phyloP scores from a whole-genome alignment of 1,140 invertebrate species.

The Chironomus tepperi region DNA sequence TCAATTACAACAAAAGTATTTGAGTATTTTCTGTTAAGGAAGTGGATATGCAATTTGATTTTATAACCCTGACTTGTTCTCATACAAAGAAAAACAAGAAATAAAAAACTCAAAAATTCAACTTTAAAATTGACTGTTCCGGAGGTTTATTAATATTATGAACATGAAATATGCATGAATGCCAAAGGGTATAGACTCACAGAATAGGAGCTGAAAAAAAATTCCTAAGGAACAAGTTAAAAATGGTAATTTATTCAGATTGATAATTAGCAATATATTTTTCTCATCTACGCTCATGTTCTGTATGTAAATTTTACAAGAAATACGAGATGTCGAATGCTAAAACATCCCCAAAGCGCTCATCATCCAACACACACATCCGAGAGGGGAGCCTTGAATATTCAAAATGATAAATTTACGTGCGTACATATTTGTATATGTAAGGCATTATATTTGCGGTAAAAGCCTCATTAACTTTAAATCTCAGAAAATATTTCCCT shows the following conservation, averaged over 20 bases:
- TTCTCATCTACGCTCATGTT: not conserved
- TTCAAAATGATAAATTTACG: not conserved
- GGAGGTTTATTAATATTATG: too few species aligned
- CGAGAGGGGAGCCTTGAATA: not conserved
- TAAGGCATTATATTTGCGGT: not conserved
- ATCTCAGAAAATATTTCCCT: constrained; percentile 23
- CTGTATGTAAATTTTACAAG: too few species aligned
- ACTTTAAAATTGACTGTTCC: too few species aligned
- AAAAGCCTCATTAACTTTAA: constrained; percentile 23
- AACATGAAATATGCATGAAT: too few species aligned
- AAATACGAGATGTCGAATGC: too few species aligned
- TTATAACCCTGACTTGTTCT: too few species aligned
- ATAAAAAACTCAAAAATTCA: too few species aligned
- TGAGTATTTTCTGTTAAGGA: too few species aligned
- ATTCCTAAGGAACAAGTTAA: not conserved
- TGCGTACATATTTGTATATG: not conserved
- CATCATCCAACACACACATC: not conserved
- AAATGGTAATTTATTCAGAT: constrained; percentile 18
- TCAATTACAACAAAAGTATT: too few species aligned
- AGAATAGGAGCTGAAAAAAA: not conserved
- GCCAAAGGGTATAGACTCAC: not conserved
- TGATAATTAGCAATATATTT: constrained; percentile 18
- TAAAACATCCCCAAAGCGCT: not conserved
- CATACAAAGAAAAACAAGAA: too few species aligned
- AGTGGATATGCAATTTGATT: too few species aligned